A percentile compares a stretch with the other conserved stretches of the same genome.
These are phyloP conservation scores for Mormyrus lacerda DNA, from an alignment of 2,113 vertebrate species.

Conservation along the genomic window DNA sequence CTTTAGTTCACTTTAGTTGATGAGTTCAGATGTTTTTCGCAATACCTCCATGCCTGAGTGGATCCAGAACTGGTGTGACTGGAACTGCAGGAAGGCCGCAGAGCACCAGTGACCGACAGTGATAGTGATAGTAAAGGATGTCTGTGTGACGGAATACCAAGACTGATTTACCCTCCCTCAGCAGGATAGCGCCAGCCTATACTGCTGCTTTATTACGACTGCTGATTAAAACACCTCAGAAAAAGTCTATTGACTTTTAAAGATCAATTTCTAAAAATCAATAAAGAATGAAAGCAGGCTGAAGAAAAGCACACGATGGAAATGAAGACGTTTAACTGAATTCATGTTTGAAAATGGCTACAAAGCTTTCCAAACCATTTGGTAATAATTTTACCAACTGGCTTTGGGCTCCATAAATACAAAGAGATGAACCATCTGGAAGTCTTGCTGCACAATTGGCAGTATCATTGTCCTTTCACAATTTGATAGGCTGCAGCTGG, in stretches of 20 bases:
- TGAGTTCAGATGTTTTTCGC: neutral
- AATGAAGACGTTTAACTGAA: neutral
- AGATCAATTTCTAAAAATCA: neutral
- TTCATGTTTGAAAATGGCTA: neutral
- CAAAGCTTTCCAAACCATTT: neutral
- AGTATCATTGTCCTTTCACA: neutral
- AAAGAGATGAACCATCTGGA: slow-evolving; percentile 1
- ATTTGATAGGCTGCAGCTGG: neutral
- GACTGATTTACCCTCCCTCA: neutral
- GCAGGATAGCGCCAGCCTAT: neutral
- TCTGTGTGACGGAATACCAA: neutral
- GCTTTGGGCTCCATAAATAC: neutral
- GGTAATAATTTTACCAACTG: neutral
- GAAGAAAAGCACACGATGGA: neutral
- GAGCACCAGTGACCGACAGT: neutral
- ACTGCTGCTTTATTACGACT: neutral
- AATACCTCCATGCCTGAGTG: neutral
- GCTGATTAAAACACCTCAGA: neutral
- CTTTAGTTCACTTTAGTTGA: neutral
- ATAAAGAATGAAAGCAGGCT: neutral
- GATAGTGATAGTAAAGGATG: neutral
- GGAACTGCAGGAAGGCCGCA: neutral
- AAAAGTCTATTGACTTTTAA: neutral
- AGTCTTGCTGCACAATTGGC: neutral
- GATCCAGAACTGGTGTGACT: neutral